These are phyloP conservation scores for Cheirogaleus medius DNA, from an alignment of 2,113 vertebrate species.

Conservation along the genomic window DNA sequence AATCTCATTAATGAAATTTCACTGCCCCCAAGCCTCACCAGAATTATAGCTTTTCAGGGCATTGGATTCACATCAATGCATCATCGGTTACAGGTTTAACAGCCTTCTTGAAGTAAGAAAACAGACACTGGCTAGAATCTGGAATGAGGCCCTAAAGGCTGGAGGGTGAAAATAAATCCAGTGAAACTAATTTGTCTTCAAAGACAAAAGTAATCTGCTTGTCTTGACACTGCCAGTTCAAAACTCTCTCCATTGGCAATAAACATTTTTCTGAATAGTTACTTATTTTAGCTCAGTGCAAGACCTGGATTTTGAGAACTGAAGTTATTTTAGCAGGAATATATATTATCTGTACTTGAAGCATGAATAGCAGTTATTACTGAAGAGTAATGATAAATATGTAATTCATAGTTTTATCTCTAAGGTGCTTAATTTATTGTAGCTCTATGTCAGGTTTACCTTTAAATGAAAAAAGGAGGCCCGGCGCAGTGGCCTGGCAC, in stretches of 20 bases:
- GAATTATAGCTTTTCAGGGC: background rate
- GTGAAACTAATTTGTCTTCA: background rate
- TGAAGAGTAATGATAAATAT: background rate
- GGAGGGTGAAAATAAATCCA: constrained; percentile 25
- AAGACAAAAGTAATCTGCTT: background rate
- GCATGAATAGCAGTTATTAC: background rate
- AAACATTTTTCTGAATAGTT: background rate
- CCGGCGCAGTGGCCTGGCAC: too few species aligned
- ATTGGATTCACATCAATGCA: background rate
- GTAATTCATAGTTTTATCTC: constrained; percentile 1
- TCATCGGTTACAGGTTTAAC: background rate
- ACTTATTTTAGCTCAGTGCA: constrained; percentile 25
- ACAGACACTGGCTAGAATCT: background rate
- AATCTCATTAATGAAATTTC: background rate
- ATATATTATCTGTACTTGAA: background rate
- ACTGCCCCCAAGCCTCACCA: background rate
- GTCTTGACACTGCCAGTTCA: background rate
- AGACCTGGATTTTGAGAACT: constrained; percentile 23
- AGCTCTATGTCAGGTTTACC: background rate
- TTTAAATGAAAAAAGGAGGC: background rate
- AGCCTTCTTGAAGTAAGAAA: constrained; percentile 18
- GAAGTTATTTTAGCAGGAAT: constrained; percentile 16
- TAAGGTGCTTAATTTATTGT: background rate
- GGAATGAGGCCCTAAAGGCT: background rate
- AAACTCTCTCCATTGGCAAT: background rate